phyloP scores from a whole-genome alignment of 2,113 vertebrate genomes.

The Echinops telfairi region DNA sequence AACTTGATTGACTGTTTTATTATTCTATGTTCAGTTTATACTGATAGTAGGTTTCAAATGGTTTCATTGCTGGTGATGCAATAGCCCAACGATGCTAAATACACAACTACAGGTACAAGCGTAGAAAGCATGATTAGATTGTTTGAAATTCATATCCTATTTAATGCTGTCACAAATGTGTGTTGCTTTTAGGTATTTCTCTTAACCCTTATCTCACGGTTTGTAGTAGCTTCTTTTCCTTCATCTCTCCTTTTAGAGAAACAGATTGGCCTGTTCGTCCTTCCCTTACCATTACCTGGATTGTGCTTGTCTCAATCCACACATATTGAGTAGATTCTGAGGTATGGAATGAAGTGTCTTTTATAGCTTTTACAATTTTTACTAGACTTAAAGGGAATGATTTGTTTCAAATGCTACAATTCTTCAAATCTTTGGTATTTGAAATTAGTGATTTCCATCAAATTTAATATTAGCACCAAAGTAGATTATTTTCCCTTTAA shows the following conservation, averaged over 20 bases:
- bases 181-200: not conserved
- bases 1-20: not conserved
- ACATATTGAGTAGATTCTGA: not conserved
- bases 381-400: not conserved
- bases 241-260: not conserved
- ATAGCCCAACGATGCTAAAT: slow-evolving; percentile 28
- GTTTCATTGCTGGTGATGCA: not conserved
- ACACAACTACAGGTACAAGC: not conserved
- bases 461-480: slow-evolving; percentile 56
- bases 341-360: not conserved
- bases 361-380: slow-evolving; percentile 5
- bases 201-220: not conserved
- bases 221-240: not conserved
- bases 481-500: slow-evolving; percentile 6
- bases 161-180: not conserved
- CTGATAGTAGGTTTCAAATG: slow-evolving; percentile 15
- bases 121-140: not conserved
- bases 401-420: not conserved
- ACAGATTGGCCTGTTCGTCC: not conserved
- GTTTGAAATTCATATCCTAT: not conserved
- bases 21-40: slow-evolving; percentile 29
- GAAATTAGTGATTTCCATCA: slow-evolving; percentile 39
- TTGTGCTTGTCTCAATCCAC: not conserved
- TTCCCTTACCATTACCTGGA: not conserved
- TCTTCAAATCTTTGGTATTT: not conserved